A percentile compares a stretch with the other conserved stretches of the same genome.
These are phyloP conservation scores for Conger conger DNA, from an alignment of 2,113 vertebrate species.

Conservation along the genomic window DNA sequence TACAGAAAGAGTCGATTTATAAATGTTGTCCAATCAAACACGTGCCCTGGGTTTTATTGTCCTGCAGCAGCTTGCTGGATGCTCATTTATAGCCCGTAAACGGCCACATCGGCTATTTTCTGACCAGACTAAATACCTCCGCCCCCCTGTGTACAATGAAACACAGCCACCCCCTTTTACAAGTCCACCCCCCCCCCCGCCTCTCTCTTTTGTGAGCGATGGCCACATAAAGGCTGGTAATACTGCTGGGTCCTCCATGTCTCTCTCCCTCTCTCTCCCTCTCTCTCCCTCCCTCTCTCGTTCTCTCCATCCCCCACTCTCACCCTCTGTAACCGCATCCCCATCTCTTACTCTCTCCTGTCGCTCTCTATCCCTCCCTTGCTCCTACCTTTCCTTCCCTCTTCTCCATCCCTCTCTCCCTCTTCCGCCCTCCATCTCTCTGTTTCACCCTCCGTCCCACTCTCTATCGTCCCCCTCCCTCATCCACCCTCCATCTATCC, in stretches of 20 bases:
- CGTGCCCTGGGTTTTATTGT: not conserved
- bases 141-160: no score
- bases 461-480: not conserved
- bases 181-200: no score
- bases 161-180: no score
- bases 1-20: not conserved
- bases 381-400: not conserved
- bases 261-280: not conserved
- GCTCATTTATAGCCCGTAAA: not conserved
- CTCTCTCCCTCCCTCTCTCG: no score
- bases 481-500: not conserved
- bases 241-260: not conserved
- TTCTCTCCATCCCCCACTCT: no score
- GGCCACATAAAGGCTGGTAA: not conserved
- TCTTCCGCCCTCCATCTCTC: not conserved
- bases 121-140: no score
- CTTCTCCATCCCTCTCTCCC: not conserved
- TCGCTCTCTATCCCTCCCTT: no score
- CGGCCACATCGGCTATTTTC: no score
- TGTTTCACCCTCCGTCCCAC: not conserved
- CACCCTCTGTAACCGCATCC: not conserved
- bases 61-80: not conserved
- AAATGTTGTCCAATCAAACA: not conserved
- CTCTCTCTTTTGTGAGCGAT: not conserved
- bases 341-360: not conserved